Evolutionary conservation across 1,140 invertebrate genomes (phyloP).

Genomic region (Conus ventricosus): DNA sequence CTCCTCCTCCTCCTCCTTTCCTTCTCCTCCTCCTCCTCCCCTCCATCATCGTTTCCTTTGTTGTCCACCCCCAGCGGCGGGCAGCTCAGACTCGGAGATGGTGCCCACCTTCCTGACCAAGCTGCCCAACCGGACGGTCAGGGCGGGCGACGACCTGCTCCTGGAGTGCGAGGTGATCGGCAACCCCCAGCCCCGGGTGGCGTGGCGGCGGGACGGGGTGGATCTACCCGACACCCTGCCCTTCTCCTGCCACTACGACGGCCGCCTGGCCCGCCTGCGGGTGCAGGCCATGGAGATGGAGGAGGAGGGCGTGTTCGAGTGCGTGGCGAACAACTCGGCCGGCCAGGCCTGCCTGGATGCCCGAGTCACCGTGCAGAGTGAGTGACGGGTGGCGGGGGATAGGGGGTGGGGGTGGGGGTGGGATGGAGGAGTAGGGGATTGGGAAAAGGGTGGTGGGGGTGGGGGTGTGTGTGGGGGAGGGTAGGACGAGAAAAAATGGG

Average conservation of each 20-base stretch:
- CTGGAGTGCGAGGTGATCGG: conserved; percentile 67
- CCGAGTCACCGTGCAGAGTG: conserved; percentile 61
- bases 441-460: not conserved
- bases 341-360: conserved; percentile 58
- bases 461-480: not conserved
- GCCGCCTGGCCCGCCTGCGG: conserved; percentile 54
- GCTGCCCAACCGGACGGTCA: conserved; percentile 47
- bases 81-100: conserved; percentile 46
- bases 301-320: conserved; percentile 60
- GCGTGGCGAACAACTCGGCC: conserved; percentile 55
- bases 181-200: conserved; percentile 56
- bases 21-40: too few species aligned
- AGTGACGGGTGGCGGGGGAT: not conserved
- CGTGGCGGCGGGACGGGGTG: conserved; percentile 44
- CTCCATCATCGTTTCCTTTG: too few species aligned
- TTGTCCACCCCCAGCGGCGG: not conserved
- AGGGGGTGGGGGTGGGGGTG: not conserved
- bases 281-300: conserved; percentile 44
- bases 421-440: too few species aligned
- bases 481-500: not conserved
- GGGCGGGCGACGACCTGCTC: conserved; percentile 52
- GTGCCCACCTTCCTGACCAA: conserved; percentile 64
- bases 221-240: conserved; percentile 13
- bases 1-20: not conserved
- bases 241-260: conserved; percentile 54